Evolutionary conservation across 2,888 invertebrate genomes (phyloP).

Genomic region (Thysanoteuthis rhombus): DNA sequence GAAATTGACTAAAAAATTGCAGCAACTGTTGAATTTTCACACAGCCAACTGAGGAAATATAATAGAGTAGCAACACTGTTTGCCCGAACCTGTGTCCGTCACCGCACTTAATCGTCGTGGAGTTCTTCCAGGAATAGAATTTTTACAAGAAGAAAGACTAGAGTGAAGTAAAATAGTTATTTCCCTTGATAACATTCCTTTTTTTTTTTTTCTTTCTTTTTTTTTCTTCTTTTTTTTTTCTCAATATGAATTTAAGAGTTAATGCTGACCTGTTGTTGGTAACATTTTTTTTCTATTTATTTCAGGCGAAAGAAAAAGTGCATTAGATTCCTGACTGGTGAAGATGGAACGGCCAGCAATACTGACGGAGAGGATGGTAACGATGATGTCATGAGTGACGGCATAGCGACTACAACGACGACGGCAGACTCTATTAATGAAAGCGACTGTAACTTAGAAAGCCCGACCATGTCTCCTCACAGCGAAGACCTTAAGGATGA

Average conservation of each 20-base stretch:
- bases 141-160: too few species aligned
- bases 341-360: conserved; percentile 46
- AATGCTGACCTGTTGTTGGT: neutral
- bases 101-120: too few species aligned
- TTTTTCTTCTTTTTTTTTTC: neutral
- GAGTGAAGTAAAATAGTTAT: too few species aligned
- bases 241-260: neutral
- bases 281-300: conserved; percentile 34
- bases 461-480: conserved; percentile 43
- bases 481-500: conserved; percentile 22
- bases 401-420: conserved; percentile 36
- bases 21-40: too few species aligned
- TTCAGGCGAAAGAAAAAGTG: conserved; percentile 71
- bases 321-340: conserved; percentile 64
- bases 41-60: too few species aligned
- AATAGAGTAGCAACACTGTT: too few species aligned
- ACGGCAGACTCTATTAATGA: conserved; percentile 48
- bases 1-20: too few species aligned
- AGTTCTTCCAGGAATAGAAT: too few species aligned
- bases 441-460: conserved; percentile 53
- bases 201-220: neutral
- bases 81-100: too few species aligned
- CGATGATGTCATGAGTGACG: conserved; percentile 48
- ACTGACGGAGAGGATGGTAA: conserved; percentile 50
- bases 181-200: neutral